These are phyloP conservation scores for Sipha flava DNA, from an alignment of 1,140 invertebrate genomes.

Conservation along the genomic window DNA sequence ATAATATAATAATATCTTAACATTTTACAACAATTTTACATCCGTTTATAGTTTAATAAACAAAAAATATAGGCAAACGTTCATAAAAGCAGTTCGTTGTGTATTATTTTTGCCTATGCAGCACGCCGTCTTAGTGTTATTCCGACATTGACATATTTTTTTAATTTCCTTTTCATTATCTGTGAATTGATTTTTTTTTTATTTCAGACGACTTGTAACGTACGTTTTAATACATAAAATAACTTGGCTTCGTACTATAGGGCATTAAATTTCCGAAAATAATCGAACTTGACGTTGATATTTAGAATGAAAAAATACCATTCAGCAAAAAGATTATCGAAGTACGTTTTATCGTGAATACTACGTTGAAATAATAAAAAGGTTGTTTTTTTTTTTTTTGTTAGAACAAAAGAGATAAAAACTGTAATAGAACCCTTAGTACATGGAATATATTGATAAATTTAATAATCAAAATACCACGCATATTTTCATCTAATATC, in stretches of 20 bases:
- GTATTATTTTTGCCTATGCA: background rate
- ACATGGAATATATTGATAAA: background rate
- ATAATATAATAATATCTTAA: no score
- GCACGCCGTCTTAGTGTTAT: background rate
- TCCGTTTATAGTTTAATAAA: no score
- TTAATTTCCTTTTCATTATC: slow-evolving; percentile 2
- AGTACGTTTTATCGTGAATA: no score
- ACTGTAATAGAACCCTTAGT: background rate
- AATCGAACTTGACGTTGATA: background rate
- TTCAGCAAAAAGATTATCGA: no score
- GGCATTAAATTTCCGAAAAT: background rate
- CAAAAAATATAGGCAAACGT: background rate
- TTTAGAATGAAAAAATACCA: background rate
- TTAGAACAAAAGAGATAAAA: background rate
- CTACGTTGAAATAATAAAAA: background rate
- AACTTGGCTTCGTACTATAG: background rate
- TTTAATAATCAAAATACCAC: background rate
- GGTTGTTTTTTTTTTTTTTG: background rate
- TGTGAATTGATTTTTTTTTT: background rate
- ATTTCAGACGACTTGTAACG: no score
- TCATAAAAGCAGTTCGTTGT: background rate
- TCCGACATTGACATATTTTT: background rate
- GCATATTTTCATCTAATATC: background rate
- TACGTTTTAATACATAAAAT: background rate
- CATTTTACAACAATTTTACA: no score